A percentile compares a stretch with the other conserved stretches of the same genome.
Evolutionary conservation across 2,113 vertebrate species (phyloP).

Genomic region (Bos indicus): DNA sequence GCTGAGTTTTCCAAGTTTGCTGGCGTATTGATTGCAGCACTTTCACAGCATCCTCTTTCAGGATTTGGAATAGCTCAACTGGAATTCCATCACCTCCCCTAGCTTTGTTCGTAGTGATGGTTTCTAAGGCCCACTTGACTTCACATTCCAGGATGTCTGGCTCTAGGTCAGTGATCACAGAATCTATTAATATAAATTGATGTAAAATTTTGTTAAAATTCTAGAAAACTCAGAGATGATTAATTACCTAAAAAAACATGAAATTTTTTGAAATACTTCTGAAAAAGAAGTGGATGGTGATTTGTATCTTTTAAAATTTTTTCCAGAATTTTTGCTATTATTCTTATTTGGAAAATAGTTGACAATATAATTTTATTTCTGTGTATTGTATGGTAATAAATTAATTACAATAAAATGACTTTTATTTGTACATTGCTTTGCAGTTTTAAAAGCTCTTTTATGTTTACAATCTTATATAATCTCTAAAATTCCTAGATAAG

Average conservation of each 20-base stretch:
- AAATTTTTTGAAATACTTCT: conserved; percentile 21
- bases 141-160: too few relatives aligned
- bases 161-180: too few relatives aligned
- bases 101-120: too few relatives aligned
- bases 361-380: conserved; percentile 19
- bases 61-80: too few relatives aligned
- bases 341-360: not conserved
- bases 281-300: not conserved
- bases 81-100: too few relatives aligned
- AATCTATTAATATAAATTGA: conserved; percentile 33
- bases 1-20: too few relatives aligned
- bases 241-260: conserved; percentile 31
- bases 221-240: conserved; percentile 37
- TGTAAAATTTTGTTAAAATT: conserved; percentile 16
- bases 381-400: not conserved
- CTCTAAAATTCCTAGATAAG: not conserved
- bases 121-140: too few relatives aligned
- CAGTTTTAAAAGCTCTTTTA: not conserved
- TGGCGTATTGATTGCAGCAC: too few relatives aligned
- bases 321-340: not conserved
- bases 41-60: too few relatives aligned
- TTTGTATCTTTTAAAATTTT: not conserved
- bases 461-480: conserved; percentile 35
- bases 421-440: not conserved
- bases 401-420: not conserved